Evolutionary conservation across 1,140 invertebrate species (phyloP).

Genomic region (Gonatopus flavifemur): DNA sequence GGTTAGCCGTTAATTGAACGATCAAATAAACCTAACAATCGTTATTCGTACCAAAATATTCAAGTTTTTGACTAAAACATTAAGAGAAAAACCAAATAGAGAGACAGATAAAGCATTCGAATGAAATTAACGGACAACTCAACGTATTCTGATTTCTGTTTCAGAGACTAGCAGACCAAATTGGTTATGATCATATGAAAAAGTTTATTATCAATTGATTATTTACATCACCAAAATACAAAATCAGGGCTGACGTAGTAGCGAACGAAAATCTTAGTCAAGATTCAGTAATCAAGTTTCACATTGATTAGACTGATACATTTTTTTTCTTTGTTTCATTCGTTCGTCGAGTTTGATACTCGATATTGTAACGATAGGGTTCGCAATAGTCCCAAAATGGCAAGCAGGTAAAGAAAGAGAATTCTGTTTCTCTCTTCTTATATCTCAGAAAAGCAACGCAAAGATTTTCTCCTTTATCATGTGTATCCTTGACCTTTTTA

Average conservation of each 20-base stretch:
- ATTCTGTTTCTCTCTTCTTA: conserved; percentile 9
- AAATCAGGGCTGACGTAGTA: no score
- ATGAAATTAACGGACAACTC: conserved; percentile 43
- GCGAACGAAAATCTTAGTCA: no score
- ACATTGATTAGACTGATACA: no score
- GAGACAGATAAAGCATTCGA: conserved; percentile 21
- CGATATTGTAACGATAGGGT: conserved; percentile 9
- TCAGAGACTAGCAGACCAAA: conserved; percentile 55
- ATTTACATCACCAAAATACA: no score
- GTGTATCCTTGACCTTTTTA: conserved; percentile 53
- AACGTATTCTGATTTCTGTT: conserved; percentile 59
- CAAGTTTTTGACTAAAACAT: no score
- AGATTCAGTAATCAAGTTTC: no score
- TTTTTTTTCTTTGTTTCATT: no score
- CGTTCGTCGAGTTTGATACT: conserved; percentile 8
- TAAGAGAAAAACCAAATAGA: conserved; percentile 19
- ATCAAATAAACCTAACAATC: conserved; percentile 31
- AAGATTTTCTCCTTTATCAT: neutral
- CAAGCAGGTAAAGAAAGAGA: conserved; percentile 16
- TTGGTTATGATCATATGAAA: conserved; percentile 41
- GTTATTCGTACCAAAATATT: conserved; percentile 32
- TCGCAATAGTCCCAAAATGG: no score
- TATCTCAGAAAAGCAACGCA: conserved; percentile 7
- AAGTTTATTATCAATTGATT: no score
- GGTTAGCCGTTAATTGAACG: conserved; percentile 50